A percentile compares a stretch with the other conserved stretches of the same genome.
phyloP scores from a whole-genome alignment of 1,140 invertebrate genomes.

The Nebria ingens region DNA sequence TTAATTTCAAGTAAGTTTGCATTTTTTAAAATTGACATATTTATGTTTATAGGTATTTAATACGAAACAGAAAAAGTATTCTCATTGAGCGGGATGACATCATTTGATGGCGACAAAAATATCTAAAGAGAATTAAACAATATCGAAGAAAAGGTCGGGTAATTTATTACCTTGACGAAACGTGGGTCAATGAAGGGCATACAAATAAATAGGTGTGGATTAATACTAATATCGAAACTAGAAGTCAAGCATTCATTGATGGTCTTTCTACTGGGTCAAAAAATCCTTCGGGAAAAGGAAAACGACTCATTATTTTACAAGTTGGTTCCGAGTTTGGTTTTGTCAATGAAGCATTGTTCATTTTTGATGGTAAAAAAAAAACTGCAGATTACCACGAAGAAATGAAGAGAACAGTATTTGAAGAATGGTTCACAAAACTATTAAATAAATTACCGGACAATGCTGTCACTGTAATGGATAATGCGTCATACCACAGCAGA shows the following conservation, averaged over 20 bases:
- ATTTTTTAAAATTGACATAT: too few relatives aligned
- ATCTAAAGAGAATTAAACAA: background rate
- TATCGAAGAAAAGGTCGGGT: background rate
- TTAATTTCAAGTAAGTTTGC: too few relatives aligned
- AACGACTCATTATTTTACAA: background rate
- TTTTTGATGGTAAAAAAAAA: background rate
- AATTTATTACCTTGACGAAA: background rate
- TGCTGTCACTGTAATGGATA: background rate
- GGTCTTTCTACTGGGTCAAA: background rate
- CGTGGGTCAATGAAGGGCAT: background rate
- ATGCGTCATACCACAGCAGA: background rate
- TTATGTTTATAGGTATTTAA: too few relatives aligned
- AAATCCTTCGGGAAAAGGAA: background rate
- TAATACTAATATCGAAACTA: background rate
- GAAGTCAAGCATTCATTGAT: background rate
- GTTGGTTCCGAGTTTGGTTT: background rate
- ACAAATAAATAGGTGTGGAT: background rate
- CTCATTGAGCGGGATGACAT: slow-evolving; percentile 38
- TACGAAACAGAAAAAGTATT: too few relatives aligned
- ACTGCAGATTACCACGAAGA: background rate
- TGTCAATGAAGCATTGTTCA: background rate
- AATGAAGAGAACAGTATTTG: background rate
- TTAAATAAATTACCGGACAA: background rate
- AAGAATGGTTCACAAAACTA: background rate
- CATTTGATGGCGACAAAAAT: background rate